phyloP scores from a whole-genome alignment of 2,797 vertebrate genomes.

The Sebastes ruberrimus region DNA sequence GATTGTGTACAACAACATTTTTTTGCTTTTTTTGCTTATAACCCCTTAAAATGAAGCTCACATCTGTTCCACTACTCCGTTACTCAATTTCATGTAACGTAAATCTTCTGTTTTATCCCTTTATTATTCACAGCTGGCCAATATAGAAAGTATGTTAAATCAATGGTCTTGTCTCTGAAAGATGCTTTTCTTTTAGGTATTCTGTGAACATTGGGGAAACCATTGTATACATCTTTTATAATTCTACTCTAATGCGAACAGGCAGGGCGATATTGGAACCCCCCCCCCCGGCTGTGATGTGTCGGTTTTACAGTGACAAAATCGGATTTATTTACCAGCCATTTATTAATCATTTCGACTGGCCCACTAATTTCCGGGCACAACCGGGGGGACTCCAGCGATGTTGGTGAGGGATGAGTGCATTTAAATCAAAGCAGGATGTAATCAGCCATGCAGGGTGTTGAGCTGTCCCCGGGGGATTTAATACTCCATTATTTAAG shows the following conservation, averaged over 20 bases:
- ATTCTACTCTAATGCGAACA: background rate
- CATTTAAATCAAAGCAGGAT: conserved; percentile 79
- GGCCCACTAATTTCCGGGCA: conserved; percentile 66
- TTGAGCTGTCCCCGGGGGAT: conserved; percentile 57
- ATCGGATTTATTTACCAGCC: conserved; percentile 70
- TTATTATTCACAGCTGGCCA: background rate
- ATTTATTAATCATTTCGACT: conserved; percentile 72
- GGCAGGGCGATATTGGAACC: conserved; percentile 6
- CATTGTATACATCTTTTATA: background rate
- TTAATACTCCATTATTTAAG: conserved; percentile 70
- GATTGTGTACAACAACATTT: background rate
- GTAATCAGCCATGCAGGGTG: conserved; percentile 73
- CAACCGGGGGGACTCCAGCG: conserved; percentile 47
- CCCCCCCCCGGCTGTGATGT: background rate
- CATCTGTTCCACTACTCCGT: no score
- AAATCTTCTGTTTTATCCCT: background rate
- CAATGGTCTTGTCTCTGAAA: background rate
- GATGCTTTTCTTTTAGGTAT: background rate
- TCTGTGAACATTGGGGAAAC: background rate
- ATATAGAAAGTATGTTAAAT: background rate
- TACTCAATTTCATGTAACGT: background rate
- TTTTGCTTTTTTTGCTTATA: background rate
- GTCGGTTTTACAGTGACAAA: conserved; percentile 43
- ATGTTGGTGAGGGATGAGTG: conserved; percentile 75
- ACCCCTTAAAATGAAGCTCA: background rate